These are phyloP conservation scores for Yponomeuta malinellus DNA, from an alignment of 2,888 invertebrate genomes.

Conservation along the genomic window DNA sequence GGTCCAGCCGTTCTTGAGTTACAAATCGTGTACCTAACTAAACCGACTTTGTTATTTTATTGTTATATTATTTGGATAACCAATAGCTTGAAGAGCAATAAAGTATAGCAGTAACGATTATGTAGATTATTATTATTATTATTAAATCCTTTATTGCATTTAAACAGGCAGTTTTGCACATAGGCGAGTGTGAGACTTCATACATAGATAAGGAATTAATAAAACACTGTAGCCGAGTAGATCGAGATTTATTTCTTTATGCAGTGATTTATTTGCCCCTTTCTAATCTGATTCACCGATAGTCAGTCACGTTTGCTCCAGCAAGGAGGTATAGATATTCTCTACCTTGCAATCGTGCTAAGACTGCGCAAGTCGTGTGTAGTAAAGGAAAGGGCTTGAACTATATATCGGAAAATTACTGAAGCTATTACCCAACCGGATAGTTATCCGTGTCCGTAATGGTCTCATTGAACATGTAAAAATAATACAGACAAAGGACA, in stretches of 20 bases:
- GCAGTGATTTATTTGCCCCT: slow-evolving; percentile 8
- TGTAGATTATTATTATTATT: too few species aligned
- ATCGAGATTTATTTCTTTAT: neutral
- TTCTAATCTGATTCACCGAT: neutral
- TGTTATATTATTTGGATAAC: too few species aligned
- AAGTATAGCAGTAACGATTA: too few species aligned
- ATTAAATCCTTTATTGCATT: too few species aligned
- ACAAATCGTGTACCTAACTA: too few species aligned
- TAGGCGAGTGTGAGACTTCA: neutral
- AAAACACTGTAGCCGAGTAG: neutral
- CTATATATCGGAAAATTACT: neutral
- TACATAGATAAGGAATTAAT: neutral
- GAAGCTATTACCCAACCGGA: neutral
- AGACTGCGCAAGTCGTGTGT: neutral
- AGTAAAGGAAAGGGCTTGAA: neutral
- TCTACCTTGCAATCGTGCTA: neutral
- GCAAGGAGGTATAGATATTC: neutral
- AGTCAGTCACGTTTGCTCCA: neutral
- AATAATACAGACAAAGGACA: too few species aligned
- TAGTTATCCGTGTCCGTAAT: neutral
- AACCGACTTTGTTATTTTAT: too few species aligned
- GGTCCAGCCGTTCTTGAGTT: too few species aligned
- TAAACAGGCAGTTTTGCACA: too few species aligned
- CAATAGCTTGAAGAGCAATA: too few species aligned
- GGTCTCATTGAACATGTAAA: slow-evolving; percentile 8